Base-by-base conservation (phyloP, 2,113 vertebrate genomes). In the Rhipidura dahli region DNA sequence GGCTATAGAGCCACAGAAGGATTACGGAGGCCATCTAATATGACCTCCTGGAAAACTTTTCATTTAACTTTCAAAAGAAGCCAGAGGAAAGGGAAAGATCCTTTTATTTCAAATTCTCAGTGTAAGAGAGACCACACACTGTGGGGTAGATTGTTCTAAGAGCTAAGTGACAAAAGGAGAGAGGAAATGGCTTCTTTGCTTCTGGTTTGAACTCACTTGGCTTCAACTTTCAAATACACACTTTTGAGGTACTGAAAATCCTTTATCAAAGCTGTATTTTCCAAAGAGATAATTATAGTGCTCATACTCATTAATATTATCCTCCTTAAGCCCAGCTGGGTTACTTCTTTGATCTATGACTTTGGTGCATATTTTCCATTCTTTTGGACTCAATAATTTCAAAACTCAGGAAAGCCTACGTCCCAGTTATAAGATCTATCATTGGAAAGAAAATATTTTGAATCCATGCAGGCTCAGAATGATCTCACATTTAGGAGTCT, bases 331-430 rank as follows among this genome's bases (percentile, higher is more conserved):
- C 80, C 33, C 78, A 83, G 80, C 45, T 93, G 80, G 35, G 68
- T 75, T 90, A 81, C 66, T 89, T 93, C 83, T 94, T 95, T 94
- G 68, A 84, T 96, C 72, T 89, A 30, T 66, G 27, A 60, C 68
- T 93, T 90, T 54, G 33, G 64, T 77, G 39, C 20, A 12, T 72
- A 60, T 87, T 81, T 90, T 86, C 64, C 39, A 63, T 78, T 90
- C 47, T 93, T 83, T 78, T 44, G 63, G 40, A 54, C 13, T 50
- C 28, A 57, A 92, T 37, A 28, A 70, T 73, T 92, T 90, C 21
- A 69, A 83, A 88, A 86, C 6, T 49, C 59, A 39, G 47, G 53
- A 80, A 65, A 80, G n/a, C 10, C 37, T 83, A 19, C 37, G 28
- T 70, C 68, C 54, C 39, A 8, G 3, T 71, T 71, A 33, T 15